Evolutionary conservation across 2,888 invertebrate species (phyloP).

Genomic region (Acrobasis suavella): DNA sequence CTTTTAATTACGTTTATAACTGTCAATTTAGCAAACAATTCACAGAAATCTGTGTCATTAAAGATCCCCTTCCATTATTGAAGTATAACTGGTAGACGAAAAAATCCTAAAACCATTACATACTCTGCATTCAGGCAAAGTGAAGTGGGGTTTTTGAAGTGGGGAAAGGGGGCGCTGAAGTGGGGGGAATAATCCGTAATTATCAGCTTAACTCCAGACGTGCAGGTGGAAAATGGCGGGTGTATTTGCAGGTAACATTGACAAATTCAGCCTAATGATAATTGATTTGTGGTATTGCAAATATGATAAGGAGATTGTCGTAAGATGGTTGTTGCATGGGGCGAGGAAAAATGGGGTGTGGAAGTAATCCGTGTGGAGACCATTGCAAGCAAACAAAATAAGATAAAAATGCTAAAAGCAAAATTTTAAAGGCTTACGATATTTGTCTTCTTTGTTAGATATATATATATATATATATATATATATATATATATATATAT

Average conservation of each 20-base stretch:
- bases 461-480: too few species aligned
- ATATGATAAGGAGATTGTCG: conserved; percentile 6
- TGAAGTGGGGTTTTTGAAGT: conserved; percentile 57
- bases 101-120: conserved; percentile 53
- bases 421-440: conserved; percentile 42
- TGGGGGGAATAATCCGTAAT: conserved; percentile 75
- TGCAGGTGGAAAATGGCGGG: conserved; percentile 65
- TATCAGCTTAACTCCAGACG: conserved; percentile 80
- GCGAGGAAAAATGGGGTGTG: not conserved
- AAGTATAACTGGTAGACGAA: conserved; percentile 7
- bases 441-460: too few species aligned
- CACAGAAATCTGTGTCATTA: conserved; percentile 20
- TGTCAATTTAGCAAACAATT: conserved; percentile 11
- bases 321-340: conserved; percentile 7
- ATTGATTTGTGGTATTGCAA: conserved; percentile 56
- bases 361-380: conserved; percentile 47
- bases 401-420: too few species aligned
- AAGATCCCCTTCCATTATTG: conserved; percentile 1
- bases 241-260: conserved; percentile 56
- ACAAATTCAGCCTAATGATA: conserved; percentile 50
- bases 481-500: too few species aligned
- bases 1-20: conserved; percentile 12
- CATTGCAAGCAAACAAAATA: not conserved
- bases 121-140: conserved; percentile 70
- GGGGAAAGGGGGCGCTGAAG: conserved; percentile 31